Conservation (phyloP, 2,113 vertebrate genomes). For the Zosterops borbonicus region DNA sequence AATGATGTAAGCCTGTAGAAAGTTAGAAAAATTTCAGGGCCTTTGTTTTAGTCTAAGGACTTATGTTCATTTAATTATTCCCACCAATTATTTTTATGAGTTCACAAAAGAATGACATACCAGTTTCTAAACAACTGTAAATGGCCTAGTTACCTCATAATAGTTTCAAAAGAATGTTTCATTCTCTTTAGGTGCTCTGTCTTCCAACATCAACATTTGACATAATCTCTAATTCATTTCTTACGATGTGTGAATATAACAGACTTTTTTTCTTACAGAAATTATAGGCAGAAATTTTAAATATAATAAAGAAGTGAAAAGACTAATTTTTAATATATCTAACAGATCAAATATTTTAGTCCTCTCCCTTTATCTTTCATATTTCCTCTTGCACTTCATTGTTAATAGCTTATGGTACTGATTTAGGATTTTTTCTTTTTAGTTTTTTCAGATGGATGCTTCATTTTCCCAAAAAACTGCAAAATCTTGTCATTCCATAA, state of each 20-base stretch:
- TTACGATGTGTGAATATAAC: fast-evolving
- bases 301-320: not conserved
- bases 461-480: not conserved
- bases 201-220: not conserved
- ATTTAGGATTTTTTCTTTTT: not conserved
- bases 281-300: not conserved
- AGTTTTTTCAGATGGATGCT: not conserved
- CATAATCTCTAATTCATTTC: not conserved
- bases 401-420: not conserved
- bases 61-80: not conserved
- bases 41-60: not conserved
- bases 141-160: no score
- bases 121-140: not conserved
- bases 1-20: not conserved
- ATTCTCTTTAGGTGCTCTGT: not conserved
- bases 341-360: not conserved
- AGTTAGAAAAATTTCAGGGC: not conserved
- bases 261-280: not conserved
- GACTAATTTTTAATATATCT: not conserved
- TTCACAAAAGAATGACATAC: not conserved
- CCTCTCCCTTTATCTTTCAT: not conserved
- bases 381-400: not conserved
- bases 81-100: not conserved
- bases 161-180: not conserved
- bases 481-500: not conserved